Percentiles rank a stretch among this genome's conserved stretches.
These are phyloP conservation scores for Gallinago paraguaiae DNA, from an alignment of 2,113 vertebrate species.

Conservation along the genomic window DNA sequence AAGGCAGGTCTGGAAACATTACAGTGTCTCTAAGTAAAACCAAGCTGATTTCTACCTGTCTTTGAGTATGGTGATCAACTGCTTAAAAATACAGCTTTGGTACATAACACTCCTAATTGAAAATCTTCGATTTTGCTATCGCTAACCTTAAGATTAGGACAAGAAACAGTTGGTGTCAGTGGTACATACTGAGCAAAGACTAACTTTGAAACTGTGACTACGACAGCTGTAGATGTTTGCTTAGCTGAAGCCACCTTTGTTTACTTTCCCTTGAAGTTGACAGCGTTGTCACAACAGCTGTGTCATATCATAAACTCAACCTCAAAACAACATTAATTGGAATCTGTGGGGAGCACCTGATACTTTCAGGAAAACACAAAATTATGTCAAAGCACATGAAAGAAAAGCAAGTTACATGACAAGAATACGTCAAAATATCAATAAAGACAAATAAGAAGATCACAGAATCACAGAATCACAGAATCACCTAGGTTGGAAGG, in stretches of 20 bases:
- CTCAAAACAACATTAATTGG: background rate
- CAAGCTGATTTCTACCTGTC: background rate
- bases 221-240: background rate
- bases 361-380: conserved; percentile 10
- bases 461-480: no score
- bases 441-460: background rate
- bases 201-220: background rate
- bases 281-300: conserved; percentile 4
- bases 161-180: background rate
- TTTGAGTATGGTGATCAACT: background rate
- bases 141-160: background rate
- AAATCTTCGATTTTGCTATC: background rate
- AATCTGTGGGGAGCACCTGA: background rate
- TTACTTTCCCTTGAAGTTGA: background rate
- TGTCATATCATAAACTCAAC: background rate
- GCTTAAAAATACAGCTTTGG: background rate
- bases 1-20: background rate
- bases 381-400: background rate
- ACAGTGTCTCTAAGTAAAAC: background rate
- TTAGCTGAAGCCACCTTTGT: background rate
- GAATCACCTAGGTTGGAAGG: no score
- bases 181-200: background rate
- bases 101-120: background rate
- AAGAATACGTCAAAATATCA: background rate
- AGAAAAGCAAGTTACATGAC: background rate